phyloP scores from a whole-genome alignment of 2,113 vertebrate species.

The Ceratotherium simum region DNA sequence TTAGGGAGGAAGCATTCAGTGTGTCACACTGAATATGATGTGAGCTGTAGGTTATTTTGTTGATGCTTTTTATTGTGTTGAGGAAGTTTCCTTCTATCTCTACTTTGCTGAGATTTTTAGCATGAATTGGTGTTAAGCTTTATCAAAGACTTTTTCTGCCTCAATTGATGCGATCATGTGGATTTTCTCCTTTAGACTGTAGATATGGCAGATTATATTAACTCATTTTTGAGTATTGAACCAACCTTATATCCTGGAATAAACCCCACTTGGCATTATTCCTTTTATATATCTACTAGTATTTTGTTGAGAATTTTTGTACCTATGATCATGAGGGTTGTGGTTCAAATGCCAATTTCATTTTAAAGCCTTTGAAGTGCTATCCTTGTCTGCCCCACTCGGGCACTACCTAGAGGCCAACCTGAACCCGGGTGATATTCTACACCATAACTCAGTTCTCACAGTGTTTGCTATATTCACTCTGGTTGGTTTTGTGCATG shows the following conservation, averaged over 20 bases:
- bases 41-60: not conserved
- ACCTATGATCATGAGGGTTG: not conserved
- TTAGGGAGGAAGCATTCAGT: not conserved
- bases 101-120: conserved; percentile 2
- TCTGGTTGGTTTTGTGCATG: not conserved
- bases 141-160: not conserved
- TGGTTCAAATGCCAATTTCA: not conserved
- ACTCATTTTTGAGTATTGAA: conserved; percentile 34
- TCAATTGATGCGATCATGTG: not conserved
- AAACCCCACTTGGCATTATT: not conserved
- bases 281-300: not conserved
- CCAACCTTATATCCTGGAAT: not conserved
- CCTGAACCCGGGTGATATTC: not conserved
- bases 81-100: not conserved
- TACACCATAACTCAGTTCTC: not conserved
- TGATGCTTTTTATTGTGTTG: not conserved
- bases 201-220: not conserved
- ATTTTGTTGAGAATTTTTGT: not conserved
- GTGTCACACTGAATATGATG: not conserved
- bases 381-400: not conserved
- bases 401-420: not conserved
- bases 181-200: not conserved
- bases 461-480: not conserved
- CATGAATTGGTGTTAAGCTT: not conserved
- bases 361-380: not conserved